A percentile compares a stretch with the other conserved stretches of the same genome.
These are phyloP conservation scores for Sorex fumeus DNA, from an alignment of 2,113 vertebrate genomes.

Conservation along the genomic window DNA sequence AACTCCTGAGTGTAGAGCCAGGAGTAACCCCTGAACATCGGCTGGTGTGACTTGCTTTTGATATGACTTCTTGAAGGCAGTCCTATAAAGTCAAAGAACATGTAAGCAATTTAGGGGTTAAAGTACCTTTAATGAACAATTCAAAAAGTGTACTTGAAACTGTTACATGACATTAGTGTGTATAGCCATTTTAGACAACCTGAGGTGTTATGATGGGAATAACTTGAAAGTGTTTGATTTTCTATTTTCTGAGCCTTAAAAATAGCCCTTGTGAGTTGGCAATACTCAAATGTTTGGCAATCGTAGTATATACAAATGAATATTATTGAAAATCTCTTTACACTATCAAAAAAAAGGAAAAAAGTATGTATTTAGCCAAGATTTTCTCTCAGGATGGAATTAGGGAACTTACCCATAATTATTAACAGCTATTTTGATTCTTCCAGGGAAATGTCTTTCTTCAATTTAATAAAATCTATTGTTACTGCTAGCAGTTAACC, in stretches of 20 bases:
- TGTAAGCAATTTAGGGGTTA: constrained; percentile 49
- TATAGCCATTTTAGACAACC: constrained; percentile 31
- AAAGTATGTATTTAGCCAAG: constrained; percentile 63
- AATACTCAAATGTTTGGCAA: constrained; percentile 49
- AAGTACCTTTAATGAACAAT: constrained; percentile 53
- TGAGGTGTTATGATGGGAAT: constrained; percentile 40
- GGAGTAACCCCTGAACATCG: too few species aligned
- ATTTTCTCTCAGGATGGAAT: constrained; percentile 44
- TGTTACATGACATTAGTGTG: constrained; percentile 51
- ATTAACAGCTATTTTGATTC: constrained; percentile 66
- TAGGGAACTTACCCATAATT: constrained; percentile 57
- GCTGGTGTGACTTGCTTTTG: background rate
- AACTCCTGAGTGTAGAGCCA: too few species aligned
- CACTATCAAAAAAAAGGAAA: background rate
- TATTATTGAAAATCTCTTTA: constrained; percentile 50
- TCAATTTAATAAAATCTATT: constrained; percentile 67
- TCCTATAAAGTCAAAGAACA: constrained; percentile 55
- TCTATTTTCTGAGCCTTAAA: constrained; percentile 80
- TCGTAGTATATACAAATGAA: constrained; percentile 25
- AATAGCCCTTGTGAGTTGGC: constrained; percentile 63
- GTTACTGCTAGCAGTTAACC: constrained; percentile 65
- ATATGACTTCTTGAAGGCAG: background rate
- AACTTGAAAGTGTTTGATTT: constrained; percentile 64
- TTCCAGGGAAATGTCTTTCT: constrained; percentile 65
- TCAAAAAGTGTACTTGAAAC: constrained; percentile 60